Evolutionary conservation across 2,113 vertebrate species (phyloP).

Genomic region (Atherinomorus stipes): DNA sequence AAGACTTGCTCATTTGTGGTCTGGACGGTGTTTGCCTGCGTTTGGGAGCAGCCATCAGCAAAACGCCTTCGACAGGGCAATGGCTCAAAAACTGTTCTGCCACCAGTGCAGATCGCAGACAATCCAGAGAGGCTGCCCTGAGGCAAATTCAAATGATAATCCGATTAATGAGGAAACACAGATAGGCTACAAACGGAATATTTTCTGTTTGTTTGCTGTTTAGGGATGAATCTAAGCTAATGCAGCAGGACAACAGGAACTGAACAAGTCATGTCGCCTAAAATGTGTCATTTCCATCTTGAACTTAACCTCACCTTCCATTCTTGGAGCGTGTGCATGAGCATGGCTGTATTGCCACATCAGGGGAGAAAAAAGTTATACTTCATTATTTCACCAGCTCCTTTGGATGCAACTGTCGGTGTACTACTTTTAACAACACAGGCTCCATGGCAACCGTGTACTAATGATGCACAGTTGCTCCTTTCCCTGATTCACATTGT

Average conservation of each 20-base stretch:
- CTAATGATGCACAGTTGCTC: constrained; percentile 61
- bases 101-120: constrained; percentile 28
- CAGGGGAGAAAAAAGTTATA: constrained; percentile 25
- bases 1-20: constrained; percentile 50
- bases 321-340: neutral
- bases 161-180: constrained; percentile 50
- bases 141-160: constrained; percentile 39
- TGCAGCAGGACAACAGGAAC: constrained; percentile 11
- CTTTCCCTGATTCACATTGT: constrained; percentile 49
- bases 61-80: constrained; percentile 26
- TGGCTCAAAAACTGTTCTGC: constrained; percentile 25
- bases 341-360: constrained; percentile 13
- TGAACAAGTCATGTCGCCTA: neutral
- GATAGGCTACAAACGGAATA: constrained; percentile 13
- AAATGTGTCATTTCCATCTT: constrained; percentile 8
- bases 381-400: constrained; percentile 39
- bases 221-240: constrained; percentile 17
- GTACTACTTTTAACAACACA: constrained; percentile 45
- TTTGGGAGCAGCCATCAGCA: constrained; percentile 12
- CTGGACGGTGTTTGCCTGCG: neutral
- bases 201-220: too few species aligned
- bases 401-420: constrained; percentile 27
- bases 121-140: constrained; percentile 34
- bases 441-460: constrained; percentile 62
- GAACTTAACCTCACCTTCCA: constrained; percentile 6